Percentiles rank a stretch among this genome's conserved stretches.
These are phyloP conservation scores for Rhopalosiphum nymphaeae DNA, from an alignment of 2,888 invertebrate species.

Conservation along the genomic window DNA sequence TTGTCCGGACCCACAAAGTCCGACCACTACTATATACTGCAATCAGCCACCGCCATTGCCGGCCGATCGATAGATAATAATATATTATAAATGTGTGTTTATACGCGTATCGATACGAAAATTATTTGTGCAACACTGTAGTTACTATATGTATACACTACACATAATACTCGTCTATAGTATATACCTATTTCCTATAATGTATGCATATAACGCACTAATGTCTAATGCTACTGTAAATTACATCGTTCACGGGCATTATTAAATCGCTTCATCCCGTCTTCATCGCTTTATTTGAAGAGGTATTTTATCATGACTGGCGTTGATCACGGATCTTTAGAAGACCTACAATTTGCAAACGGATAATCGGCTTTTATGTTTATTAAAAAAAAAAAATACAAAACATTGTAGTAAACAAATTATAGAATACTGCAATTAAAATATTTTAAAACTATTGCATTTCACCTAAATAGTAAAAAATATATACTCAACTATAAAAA, in stretches of 20 bases:
- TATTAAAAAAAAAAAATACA: neutral
- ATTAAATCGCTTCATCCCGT: neutral
- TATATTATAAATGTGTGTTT: neutral
- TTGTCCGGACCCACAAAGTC: slow-evolving; percentile 33
- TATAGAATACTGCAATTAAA: neutral
- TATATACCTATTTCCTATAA: no score
- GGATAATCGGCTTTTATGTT: neutral
- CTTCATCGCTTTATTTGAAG: no score
- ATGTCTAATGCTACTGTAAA: neutral
- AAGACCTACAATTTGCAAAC: neutral
- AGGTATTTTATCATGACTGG: neutral
- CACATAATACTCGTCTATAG: no score
- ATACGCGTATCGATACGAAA: neutral
- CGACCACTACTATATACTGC: neutral
- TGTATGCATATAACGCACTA: neutral
- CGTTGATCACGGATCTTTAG: neutral
- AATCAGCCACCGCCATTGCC: neutral
- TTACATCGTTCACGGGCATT: neutral
- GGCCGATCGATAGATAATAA: slow-evolving; percentile 27
- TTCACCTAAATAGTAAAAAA: neutral
- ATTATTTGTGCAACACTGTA: neutral
- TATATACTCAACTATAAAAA: neutral
- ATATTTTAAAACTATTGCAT: neutral
- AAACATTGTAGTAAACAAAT: neutral
- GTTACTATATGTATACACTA: neutral